These are phyloP conservation scores for Campodea augens DNA, from an alignment of 1,140 invertebrate species.

Conservation along the genomic window DNA sequence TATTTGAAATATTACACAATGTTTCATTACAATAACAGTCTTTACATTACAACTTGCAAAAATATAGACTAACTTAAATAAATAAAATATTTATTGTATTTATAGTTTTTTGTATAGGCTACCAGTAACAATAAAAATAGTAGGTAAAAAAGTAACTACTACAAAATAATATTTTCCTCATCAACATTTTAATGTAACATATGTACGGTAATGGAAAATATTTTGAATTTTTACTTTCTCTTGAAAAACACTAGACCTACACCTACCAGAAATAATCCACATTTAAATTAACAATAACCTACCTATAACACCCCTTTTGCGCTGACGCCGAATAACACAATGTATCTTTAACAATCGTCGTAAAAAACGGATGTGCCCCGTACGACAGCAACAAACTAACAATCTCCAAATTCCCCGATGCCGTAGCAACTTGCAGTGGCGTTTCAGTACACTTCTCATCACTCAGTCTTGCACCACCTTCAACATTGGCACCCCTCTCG, in stretches of 20 bases:
- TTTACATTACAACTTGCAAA: background rate
- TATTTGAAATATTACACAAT: background rate
- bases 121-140: no score
- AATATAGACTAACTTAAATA: conserved; percentile 9
- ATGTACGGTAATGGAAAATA: no score
- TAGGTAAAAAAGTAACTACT: background rate
- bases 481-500: conserved; percentile 60
- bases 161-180: no score
- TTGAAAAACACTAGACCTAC: no score
- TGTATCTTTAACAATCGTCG: conserved; percentile 59
- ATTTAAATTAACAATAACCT: conserved; percentile 5
- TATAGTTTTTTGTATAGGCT: no score
- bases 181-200: no score
- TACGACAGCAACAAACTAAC: conserved; percentile 56
- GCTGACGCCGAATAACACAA: conserved; percentile 66
- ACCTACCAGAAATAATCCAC: no score
- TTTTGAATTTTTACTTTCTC: no score
- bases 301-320: conserved; percentile 60
- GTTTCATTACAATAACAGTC: background rate
- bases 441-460: conserved; percentile 72
- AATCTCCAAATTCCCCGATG: conserved; percentile 58
- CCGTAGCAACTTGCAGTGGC: conserved; percentile 64
- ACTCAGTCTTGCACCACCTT: conserved; percentile 56
- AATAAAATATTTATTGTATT: no score
- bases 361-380: conserved; percentile 68